Percentiles rank a stretch among this genome's conserved stretches.
phyloP scores from a whole-genome alignment of 1,140 invertebrate species.

The Drosophila kurseongensis region DNA sequence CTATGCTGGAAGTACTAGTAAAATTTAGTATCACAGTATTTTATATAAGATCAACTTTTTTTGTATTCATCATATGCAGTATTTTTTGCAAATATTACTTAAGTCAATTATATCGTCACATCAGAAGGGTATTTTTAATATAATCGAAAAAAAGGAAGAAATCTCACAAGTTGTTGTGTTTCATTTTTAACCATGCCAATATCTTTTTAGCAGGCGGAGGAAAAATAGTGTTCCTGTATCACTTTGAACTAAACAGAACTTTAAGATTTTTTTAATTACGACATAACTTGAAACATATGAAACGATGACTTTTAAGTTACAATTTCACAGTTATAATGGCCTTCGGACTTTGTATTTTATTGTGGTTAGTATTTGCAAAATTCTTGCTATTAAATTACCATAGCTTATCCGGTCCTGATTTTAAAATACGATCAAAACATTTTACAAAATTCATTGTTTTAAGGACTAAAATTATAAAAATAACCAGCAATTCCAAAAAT shows the following conservation, averaged over 20 bases:
- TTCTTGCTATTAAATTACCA: neutral
- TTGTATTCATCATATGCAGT: constrained; percentile 43
- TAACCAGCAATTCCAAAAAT: too few species aligned
- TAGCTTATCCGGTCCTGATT: neutral
- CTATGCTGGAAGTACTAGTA: constrained; percentile 85
- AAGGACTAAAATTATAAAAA: too few species aligned
- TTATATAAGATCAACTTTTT: constrained; percentile 84
- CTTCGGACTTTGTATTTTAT: neutral
- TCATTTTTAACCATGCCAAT: constrained; percentile 6
- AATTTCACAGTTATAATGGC: neutral
- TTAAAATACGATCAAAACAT: too few species aligned
- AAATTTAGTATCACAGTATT: constrained; percentile 85
- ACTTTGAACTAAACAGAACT: neutral
- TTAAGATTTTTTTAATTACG: neutral
- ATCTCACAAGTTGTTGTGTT: constrained; percentile 16
- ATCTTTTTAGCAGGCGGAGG: neutral
- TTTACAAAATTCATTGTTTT: too few species aligned
- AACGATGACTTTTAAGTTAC: neutral
- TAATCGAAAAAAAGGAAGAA: constrained; percentile 23
- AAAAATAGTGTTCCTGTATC: neutral
- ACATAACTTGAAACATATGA: neutral
- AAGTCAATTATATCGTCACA: constrained; percentile 44
- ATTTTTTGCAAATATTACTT: constrained; percentile 49
- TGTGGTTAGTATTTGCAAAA: neutral
- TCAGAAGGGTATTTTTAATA: constrained; percentile 26